phyloP scores from a whole-genome alignment of 2,888 invertebrate species.

The Platycnemis pennipes region DNA sequence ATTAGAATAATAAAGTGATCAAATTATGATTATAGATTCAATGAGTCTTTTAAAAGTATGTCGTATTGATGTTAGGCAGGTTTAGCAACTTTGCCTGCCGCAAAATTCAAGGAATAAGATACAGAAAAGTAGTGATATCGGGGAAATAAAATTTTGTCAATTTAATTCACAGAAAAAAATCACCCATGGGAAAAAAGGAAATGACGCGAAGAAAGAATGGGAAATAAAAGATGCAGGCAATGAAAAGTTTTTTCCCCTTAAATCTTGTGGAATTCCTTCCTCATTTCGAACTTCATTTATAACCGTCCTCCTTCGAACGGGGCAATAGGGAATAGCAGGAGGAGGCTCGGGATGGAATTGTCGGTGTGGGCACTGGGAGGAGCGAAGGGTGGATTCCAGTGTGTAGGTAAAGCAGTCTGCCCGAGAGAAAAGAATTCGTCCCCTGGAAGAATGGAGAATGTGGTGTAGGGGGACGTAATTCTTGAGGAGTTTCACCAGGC shows the following conservation, averaged over 20 bases:
- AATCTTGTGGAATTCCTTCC: conserved; percentile 13
- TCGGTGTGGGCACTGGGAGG: not conserved
- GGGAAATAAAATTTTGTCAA: not conserved
- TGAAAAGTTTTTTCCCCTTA: not conserved
- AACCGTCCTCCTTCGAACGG: not conserved
- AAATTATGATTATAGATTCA: no score
- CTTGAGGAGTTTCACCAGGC: not conserved
- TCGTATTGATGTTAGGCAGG: no score
- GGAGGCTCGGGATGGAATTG: not conserved
- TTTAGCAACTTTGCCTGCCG: no score
- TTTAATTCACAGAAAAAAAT: not conserved
- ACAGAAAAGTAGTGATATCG: not conserved
- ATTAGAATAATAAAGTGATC: no score
- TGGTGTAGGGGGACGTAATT: not conserved
- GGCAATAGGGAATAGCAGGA: not conserved
- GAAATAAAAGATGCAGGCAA: not conserved
- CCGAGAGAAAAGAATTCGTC: not conserved
- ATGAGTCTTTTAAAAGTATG: no score
- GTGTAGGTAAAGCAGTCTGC: not conserved
- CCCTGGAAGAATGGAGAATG: not conserved
- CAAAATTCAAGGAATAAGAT: no score
- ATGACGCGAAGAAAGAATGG: not conserved
- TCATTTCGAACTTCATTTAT: conserved; percentile 52
- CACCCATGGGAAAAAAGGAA: not conserved
- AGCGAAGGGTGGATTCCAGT: not conserved